Evolutionary conservation across 2,113 vertebrate genomes (phyloP), one percentile per base, ranked within the genome.

Genomic region (Guaruba guarouba): DNA sequence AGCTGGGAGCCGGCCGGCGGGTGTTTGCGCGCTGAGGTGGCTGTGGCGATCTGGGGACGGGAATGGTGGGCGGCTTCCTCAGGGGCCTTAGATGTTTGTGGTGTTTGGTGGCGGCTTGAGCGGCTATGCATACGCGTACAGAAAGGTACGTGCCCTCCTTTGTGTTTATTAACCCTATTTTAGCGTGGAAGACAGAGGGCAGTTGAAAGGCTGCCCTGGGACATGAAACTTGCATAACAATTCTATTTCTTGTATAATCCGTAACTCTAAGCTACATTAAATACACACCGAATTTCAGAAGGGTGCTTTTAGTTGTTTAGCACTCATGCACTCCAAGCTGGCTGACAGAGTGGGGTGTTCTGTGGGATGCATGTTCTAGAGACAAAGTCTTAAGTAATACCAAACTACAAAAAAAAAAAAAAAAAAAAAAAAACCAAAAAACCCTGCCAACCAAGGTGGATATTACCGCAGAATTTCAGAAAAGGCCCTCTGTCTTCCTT

Each of bases 101-200:
- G 28, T 24, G 48, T 39, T 39, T 2, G 69, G 2, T 28, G 69
- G 64, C 51, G 35, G 16, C 18, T 29, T 15, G n/a, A 13, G 70
- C 5, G 18, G 28, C 62, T 10, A 13, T 29, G 39, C 15, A 0
- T 35, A 2, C 8, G 6, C 6, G 0, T 3, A 4, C 12, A 0
- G 13, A 6, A 11, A 23, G 27, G 19, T 51, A 0, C 20, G 19
- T 9, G 57, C 9, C 22, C 22, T 35, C 22, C 22, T 35, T 35
- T 35, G 57, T 35, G 1, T 22, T 48, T 18, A 2, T 52, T 54
- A 28, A 24, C 17, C 14, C 4, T 54, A 29, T 57, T 62, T 13
- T 20, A 41, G 14, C 37, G 1, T 3, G 18, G 51, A 16, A 55
- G 25, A 35, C 48, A 41, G 66, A 49, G 82, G 19, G 7, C 27